Conservation (phyloP, 2,888 invertebrate genomes). For the Lasioglossum villosulum region DNA sequence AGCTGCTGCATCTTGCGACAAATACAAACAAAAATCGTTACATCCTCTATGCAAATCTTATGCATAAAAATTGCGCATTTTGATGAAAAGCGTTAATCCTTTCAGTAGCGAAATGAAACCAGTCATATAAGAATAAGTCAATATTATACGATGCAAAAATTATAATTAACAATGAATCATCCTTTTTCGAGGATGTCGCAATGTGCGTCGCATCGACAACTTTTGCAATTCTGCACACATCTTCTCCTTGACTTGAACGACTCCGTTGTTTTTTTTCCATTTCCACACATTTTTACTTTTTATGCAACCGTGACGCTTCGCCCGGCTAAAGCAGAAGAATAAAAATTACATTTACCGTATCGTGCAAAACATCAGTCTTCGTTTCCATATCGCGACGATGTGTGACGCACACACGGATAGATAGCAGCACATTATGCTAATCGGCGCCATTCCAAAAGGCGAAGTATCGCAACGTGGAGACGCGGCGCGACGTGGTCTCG, state of each 20-base stretch:
- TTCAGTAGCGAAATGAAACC: background rate
- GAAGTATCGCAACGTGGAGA: conserved; percentile 26
- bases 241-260: background rate
- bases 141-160: background rate
- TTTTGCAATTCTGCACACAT: background rate
- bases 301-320: background rate
- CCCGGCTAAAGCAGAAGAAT: background rate
- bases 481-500: conserved; percentile 4
- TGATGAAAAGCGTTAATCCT: too few species aligned
- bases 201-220: background rate
- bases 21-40: too few species aligned
- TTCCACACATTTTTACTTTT: conserved; percentile 12
- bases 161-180: background rate
- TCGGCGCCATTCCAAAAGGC: conserved; percentile 30
- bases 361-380: background rate
- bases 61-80: too few species aligned
- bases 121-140: background rate
- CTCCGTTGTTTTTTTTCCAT: background rate
- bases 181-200: background rate
- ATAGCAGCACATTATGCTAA: conserved; percentile 39
- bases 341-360: conserved; percentile 3
- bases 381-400: conserved; percentile 1
- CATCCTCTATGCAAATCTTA: too few species aligned
- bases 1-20: too few species aligned
- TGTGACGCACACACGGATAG: background rate